Conservation (phyloP, 2,113 vertebrate genomes). For the Bos javanicus region DNA sequence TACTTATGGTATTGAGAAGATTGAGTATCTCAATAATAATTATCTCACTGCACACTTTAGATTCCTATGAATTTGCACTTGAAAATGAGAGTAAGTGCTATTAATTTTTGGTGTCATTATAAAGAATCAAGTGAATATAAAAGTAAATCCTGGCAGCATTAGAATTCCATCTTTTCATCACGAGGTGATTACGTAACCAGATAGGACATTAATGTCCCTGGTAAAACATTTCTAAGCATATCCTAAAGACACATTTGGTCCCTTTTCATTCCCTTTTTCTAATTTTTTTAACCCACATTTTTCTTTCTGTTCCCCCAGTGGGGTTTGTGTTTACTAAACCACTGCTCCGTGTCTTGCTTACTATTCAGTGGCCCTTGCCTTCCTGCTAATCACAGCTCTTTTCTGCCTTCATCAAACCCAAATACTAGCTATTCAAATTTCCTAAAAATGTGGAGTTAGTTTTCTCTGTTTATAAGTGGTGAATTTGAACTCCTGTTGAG, state of each 20-base stretch:
- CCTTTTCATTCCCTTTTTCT: background rate
- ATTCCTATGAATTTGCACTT: background rate
- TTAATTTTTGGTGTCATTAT: constrained; percentile 2
- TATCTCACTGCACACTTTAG: background rate
- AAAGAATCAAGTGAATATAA: background rate
- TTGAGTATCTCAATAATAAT: constrained; percentile 1
- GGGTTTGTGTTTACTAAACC: background rate
- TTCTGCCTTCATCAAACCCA: background rate
- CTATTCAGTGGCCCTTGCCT: background rate
- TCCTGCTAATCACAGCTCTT: background rate
- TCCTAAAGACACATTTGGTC: background rate
- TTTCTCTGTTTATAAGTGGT: background rate
- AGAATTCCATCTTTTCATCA: constrained; percentile 2
- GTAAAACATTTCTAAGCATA: background rate
- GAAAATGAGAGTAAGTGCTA: constrained; percentile 17
- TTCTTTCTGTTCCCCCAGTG: background rate
- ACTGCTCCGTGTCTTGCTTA: background rate
- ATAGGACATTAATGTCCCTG: background rate
- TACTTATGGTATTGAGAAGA: background rate
- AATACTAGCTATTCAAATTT: background rate
- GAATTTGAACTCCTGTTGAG: background rate
- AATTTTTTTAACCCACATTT: background rate
- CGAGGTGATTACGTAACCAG: background rate
- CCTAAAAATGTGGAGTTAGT: background rate
- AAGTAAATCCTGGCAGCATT: constrained; percentile 14